A percentile compares a stretch with the other conserved stretches of the same genome.
These are phyloP conservation scores for Leucozona laternaria DNA, from an alignment of 2,888 invertebrate genomes.

Conservation along the genomic window DNA sequence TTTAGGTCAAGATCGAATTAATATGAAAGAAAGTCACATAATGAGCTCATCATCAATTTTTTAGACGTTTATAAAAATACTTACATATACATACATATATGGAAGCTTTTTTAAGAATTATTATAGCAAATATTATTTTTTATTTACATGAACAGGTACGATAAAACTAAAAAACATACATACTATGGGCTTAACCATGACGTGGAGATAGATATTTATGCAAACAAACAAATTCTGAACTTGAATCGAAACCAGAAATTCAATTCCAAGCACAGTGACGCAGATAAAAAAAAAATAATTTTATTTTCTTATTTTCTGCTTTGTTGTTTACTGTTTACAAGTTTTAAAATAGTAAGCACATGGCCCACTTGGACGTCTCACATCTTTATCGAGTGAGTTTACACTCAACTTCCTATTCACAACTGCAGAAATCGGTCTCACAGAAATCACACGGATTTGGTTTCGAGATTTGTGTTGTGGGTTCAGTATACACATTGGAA, in stretches of 20 bases:
- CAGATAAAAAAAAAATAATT: not conserved
- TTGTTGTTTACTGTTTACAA: constrained; percentile 51
- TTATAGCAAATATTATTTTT: not conserved
- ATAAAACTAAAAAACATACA: too few species aligned
- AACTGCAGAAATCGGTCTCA: not conserved
- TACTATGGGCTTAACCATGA: not conserved
- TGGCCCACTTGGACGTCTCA: constrained; percentile 32
- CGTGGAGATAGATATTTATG: constrained; percentile 5
- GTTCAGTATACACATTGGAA: constrained; percentile 43
- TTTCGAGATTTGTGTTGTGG: constrained; percentile 14
- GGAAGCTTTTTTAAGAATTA: not conserved
- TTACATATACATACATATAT: too few species aligned
- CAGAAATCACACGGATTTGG: constrained; percentile 11
- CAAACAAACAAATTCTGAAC: constrained; percentile 28
- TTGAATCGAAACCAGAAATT: constrained; percentile 30
- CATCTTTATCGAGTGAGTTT: constrained; percentile 43
- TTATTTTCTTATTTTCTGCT: constrained; percentile 5
- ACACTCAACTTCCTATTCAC: constrained; percentile 12
- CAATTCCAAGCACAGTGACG: constrained; percentile 25
- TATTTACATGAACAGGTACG: not conserved
- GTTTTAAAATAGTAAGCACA: constrained; percentile 58
- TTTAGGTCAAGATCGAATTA: constrained; percentile 52
- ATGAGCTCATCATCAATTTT: constrained; percentile 21
- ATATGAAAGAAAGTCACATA: constrained; percentile 43
- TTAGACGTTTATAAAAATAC: not conserved